Evolutionary conservation across 2,888 invertebrate species (phyloP).

Genomic region (Luffia ferchaultella): DNA sequence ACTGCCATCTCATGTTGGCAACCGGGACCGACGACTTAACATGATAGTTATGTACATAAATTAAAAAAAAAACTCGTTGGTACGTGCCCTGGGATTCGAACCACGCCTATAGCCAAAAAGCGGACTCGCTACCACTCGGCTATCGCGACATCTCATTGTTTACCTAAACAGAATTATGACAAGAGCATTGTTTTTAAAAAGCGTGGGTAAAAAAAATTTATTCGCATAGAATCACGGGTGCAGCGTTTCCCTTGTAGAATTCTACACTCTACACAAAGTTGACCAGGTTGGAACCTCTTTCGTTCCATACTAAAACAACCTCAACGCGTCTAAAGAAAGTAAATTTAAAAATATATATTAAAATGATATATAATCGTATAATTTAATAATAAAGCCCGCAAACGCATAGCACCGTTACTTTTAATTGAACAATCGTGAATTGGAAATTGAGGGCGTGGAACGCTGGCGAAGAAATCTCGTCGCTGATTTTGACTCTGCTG

Average conservation of each 20-base stretch:
- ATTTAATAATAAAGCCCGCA: neutral
- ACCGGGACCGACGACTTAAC: no score
- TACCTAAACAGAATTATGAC: no score
- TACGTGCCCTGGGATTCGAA: no score
- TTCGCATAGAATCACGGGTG: neutral
- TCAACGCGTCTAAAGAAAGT: neutral
- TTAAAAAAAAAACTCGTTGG: no score
- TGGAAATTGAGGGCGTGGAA: neutral
- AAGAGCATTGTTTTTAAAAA: no score
- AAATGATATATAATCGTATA: neutral
- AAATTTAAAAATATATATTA: neutral
- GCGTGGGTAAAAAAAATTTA: neutral
- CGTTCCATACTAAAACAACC: neutral
- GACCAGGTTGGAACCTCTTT: neutral
- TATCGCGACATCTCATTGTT: no score
- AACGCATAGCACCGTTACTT: neutral
- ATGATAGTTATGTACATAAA: no score
- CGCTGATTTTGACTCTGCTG: conserved; percentile 3
- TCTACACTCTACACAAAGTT: neutral
- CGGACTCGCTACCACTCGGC: no score
- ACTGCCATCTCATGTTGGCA: no score
- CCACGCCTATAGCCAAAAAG: no score
- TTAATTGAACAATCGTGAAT: neutral
- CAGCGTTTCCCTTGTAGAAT: neutral
- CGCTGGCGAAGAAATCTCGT: neutral